Percentiles rank a stretch among this genome's conserved stretches.
These are phyloP conservation scores for Chloroclysta siterata DNA, from an alignment of 2,888 invertebrate genomes.

Conservation along the genomic window DNA sequence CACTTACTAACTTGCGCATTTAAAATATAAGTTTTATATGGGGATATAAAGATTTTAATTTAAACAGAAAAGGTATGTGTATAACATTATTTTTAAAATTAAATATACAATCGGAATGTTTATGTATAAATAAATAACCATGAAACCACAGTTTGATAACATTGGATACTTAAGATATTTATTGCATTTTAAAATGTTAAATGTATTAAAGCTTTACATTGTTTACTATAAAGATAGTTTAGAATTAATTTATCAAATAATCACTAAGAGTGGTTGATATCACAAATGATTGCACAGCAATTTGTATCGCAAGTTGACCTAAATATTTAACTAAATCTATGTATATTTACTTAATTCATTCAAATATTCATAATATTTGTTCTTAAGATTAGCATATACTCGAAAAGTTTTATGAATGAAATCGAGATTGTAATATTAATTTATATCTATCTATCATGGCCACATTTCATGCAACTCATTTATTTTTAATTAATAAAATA, in stretches of 20 bases:
- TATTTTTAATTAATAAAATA: neutral
- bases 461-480: constrained; percentile 29
- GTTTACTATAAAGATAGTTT: too few relatives aligned
- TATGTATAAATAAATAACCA: too few relatives aligned
- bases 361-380: constrained; percentile 34
- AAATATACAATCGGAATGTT: too few relatives aligned
- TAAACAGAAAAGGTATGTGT: too few relatives aligned
- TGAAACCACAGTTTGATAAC: too few relatives aligned
- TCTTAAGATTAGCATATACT: constrained; percentile 24
- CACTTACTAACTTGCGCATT: too few relatives aligned
- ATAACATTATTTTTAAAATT: neutral
- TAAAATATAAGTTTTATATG: too few relatives aligned
- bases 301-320: constrained; percentile 17
- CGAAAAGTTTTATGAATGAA: constrained; percentile 18
- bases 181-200: constrained; percentile 3
- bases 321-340: constrained; percentile 21
- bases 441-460: constrained; percentile 13
- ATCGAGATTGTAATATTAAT: neutral
- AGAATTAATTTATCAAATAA: neutral
- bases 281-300: constrained; percentile 27
- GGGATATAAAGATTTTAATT: too few relatives aligned
- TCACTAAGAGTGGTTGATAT: neutral
- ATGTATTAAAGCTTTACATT: neutral
- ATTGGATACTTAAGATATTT: neutral
- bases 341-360: neutral